phyloP scores from a whole-genome alignment of 2,113 vertebrate species.

The Athene noctua region DNA sequence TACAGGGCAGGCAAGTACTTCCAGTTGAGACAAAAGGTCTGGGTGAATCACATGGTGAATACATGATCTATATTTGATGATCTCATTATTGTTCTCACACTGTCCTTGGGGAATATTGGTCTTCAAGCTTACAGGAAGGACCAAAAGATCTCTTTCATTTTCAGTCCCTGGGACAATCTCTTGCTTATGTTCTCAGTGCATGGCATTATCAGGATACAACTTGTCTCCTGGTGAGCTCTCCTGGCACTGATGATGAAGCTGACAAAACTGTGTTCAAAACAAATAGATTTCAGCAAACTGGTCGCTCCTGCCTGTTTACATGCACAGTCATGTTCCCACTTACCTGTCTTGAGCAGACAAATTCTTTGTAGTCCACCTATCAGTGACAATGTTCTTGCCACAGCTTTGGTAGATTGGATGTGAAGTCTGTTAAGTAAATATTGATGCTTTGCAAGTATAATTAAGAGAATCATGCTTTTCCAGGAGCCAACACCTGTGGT shows the following conservation, averaged over 20 bases:
- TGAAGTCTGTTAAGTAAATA: not conserved
- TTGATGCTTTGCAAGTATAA: not conserved
- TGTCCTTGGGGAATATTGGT: not conserved
- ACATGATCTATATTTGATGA: not conserved
- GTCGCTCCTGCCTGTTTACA: not conserved
- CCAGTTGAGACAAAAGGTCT: not conserved
- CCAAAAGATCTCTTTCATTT: not conserved
- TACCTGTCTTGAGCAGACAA: not conserved
- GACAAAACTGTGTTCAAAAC: not conserved
- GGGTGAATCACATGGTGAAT: not conserved
- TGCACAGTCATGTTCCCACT: not conserved
- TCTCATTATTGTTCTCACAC: not conserved
- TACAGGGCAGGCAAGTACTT: not conserved
- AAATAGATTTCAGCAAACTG: not conserved
- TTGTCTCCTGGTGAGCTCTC: not conserved
- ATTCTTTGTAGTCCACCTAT: not conserved
- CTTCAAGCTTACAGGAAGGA: not conserved
- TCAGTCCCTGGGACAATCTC: not conserved
- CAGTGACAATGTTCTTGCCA: not conserved
- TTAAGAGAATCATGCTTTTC: not conserved
- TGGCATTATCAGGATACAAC: not conserved
- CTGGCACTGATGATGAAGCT: not conserved
- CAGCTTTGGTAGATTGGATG: not conserved
- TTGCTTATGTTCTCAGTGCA: not conserved
- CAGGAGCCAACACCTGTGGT: not conserved